Evolutionary conservation across 2,888 invertebrate genomes (phyloP), one percentile per base, ranked within the genome.

Genomic region (Sminthurides aquaticus): DNA sequence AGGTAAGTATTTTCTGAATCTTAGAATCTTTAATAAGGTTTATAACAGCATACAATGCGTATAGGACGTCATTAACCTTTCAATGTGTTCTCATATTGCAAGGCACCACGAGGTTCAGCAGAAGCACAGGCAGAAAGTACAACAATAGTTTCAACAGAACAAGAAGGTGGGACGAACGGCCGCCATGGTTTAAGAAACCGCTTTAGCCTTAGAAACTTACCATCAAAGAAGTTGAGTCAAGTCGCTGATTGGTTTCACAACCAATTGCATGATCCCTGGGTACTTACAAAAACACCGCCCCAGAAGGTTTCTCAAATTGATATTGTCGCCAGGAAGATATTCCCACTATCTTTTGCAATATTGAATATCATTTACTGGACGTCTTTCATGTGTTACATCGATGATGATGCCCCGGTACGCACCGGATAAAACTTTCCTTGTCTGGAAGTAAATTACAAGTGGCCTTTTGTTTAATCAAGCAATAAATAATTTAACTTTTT

Each of bases 261-360:
- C 34, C 68, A 73, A 49, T 56, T 74, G 2, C 65, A 67, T 49
- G 71, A 72, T 63, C 72, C 71, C 24, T 71, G 71, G 68, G 54
- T 56, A 11, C 57, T 73, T 18, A 64, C 66, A 2, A 72, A 75
- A 62, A 62, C 65, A 3, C 71, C 75, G 3, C 75, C 75, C n/a
- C 73, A 74, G 55, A 76, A 76, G 64, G 77, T 77, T 59, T 76
- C 76, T 5, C 80, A 80, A 58, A 83, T 85, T 68, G 85, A 85
- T 76, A 82, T 83, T 71, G 81, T 82, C 73, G 81, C 83, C 1
- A 77, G 84, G 65, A 78, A 82, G 52, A 76, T 81, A 48, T 84
- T 84, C 72, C 84, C 84, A 0, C 74, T 83, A 15, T 77, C 81
- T 18, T 85, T 84, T 76, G 78, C 82, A n/a, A 74, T 82, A 52